Percentiles rank a stretch among this genome's conserved stretches.
phyloP scores from a whole-genome alignment of 1,140 invertebrate species.

The Babylonia areolata region DNA sequence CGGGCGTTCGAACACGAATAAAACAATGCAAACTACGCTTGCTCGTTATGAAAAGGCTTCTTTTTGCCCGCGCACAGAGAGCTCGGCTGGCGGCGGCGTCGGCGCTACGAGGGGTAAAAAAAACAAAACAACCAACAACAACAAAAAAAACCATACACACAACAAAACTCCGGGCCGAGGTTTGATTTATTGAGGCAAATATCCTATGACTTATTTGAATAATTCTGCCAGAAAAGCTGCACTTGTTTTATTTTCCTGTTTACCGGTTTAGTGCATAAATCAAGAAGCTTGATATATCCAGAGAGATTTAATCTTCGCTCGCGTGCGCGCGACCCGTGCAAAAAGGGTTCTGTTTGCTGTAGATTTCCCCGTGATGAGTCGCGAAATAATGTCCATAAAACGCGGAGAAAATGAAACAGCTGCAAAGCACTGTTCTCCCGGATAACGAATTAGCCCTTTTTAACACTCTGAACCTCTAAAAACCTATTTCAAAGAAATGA shows the following conservation, averaged over 20 bases:
- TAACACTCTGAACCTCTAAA: too few species aligned
- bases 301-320: constrained; percentile 3
- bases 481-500: too few species aligned
- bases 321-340: neutral
- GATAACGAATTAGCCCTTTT: too few species aligned
- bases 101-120: neutral
- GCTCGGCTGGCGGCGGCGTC: neutral
- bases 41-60: neutral
- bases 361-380: too few species aligned
- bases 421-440: too few species aligned
- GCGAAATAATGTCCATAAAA: too few species aligned
- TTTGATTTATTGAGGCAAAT: constrained; percentile 12
- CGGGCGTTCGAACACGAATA: constrained; percentile 2
- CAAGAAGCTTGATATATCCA: neutral
- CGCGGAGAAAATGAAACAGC: too few species aligned
- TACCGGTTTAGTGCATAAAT: neutral
- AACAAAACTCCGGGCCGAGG: neutral
- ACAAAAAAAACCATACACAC: neutral
- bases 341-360: neutral
- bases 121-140: neutral
- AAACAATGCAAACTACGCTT: constrained; percentile 4
- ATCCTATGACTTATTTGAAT: constrained; percentile 12
- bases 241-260: constrained; percentile 8
- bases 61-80: neutral
- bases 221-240: constrained; percentile 7